Evolutionary conservation across 2,113 vertebrate genomes (phyloP).

Genomic region (Micronycteris hirsuta): DNA sequence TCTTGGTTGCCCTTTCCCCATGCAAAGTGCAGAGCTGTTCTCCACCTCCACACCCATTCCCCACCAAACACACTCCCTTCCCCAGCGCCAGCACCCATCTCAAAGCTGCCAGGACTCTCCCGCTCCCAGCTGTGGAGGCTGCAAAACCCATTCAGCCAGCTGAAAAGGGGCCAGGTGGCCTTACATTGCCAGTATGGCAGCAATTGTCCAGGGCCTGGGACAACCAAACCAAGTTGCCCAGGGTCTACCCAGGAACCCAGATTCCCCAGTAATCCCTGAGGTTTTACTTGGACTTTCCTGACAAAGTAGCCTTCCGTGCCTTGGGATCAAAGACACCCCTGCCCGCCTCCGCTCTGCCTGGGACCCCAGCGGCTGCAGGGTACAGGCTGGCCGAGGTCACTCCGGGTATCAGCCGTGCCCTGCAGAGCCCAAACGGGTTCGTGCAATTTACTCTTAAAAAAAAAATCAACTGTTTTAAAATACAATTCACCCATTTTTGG

Average conservation of each 20-base stretch:
- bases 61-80: neutral
- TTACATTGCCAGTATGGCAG: neutral
- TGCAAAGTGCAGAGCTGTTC: neutral
- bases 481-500: neutral
- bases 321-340: neutral
- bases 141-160: neutral
- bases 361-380: neutral
- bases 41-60: too few species aligned
- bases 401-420: neutral
- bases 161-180: neutral
- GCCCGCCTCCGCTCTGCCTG: neutral
- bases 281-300: neutral
- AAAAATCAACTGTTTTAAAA: neutral
- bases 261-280: neutral
- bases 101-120: neutral
- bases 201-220: neutral
- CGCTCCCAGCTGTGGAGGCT: neutral
- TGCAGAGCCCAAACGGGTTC: neutral
- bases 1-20: neutral
- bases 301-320: neutral
- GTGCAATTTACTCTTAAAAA: neutral
- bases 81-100: neutral
- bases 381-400: neutral
- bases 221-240: neutral
- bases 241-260: neutral